Evolutionary conservation across 1,140 invertebrate genomes (phyloP), one percentile per base, ranked within the genome.

Genomic region (Achroia grisella): DNA sequence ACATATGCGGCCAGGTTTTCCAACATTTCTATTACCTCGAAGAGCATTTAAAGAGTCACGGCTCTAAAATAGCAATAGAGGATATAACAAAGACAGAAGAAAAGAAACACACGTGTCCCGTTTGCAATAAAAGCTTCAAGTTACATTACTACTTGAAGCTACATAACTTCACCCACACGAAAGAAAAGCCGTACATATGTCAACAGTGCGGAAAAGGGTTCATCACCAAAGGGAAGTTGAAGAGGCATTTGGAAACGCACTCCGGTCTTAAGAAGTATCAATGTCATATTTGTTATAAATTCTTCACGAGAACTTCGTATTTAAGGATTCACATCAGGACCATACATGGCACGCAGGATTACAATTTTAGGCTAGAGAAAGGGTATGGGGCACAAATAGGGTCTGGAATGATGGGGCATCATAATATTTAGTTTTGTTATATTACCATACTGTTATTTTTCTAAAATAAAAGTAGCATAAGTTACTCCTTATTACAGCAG

Each of bases 81-180:
- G 63, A 87, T 56, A 47, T 66, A 23, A 57, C 80, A 40, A 59
- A 82, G 49, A 34, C 37, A 0, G 75, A 77, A 5, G 85, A 86
- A 5, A 88, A 88, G 42, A 88, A 88, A 6, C 86, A 88, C 37
- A 73, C 84, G 0, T 89, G 88, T 28, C 68, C 86, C 33, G 82
- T 88, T 8, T 91, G 89, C 52, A 88, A 89, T 10, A 89, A 89
- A 41, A 72, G 81, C 36, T 90, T 90, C 46, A 90, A 79, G 29
- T 53, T 84, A 0, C 76, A 79, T 15, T 84, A 84, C 30, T 84
- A 84, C 36, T 31, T 84, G 3, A 84, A 84, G 17, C 37, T 84
- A 2, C 80, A 84, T 40, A 77, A 70, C 11, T 84, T 78, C 35
- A 84, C 80, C 0, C 80, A 84, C 34, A 75, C 77, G 0, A 84